A percentile compares a stretch with the other conserved stretches of the same genome.
phyloP scores from a whole-genome alignment of 2,113 vertebrate genomes.

The Propithecus coquereli region DNA sequence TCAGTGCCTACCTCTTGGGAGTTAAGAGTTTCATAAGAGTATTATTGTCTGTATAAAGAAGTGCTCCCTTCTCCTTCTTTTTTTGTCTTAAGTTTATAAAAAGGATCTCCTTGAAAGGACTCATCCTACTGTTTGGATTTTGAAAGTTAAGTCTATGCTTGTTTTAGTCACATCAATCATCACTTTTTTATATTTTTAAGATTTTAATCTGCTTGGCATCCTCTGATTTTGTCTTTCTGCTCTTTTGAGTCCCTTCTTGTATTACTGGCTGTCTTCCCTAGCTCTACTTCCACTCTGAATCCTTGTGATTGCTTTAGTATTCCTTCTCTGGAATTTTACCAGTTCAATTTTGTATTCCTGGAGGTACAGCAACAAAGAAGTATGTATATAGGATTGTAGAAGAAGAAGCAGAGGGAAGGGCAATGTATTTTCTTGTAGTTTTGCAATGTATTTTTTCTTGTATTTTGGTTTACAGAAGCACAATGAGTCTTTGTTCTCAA shows the following conservation, averaged over 20 bases:
- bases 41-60: constrained; percentile 9
- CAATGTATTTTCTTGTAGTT: background rate
- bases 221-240: background rate
- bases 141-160: background rate
- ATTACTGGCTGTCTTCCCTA: background rate
- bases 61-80: background rate
- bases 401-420: background rate
- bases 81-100: background rate
- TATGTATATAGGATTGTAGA: background rate
- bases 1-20: background rate
- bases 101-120: background rate
- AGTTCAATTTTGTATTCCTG: background rate
- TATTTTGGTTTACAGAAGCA: background rate
- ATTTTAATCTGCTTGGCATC: background rate
- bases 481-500: background rate
- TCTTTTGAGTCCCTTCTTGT: background rate
- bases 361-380: background rate
- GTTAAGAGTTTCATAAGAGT: constrained; percentile 30
- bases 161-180: background rate
- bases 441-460: background rate
- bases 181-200: background rate
- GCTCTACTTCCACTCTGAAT: background rate
- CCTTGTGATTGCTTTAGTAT: background rate
- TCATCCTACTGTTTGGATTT: background rate
- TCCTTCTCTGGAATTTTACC: background rate